Conservation (phyloP, 2,888 invertebrate genomes). For the Yponomeuta evonymella region DNA sequence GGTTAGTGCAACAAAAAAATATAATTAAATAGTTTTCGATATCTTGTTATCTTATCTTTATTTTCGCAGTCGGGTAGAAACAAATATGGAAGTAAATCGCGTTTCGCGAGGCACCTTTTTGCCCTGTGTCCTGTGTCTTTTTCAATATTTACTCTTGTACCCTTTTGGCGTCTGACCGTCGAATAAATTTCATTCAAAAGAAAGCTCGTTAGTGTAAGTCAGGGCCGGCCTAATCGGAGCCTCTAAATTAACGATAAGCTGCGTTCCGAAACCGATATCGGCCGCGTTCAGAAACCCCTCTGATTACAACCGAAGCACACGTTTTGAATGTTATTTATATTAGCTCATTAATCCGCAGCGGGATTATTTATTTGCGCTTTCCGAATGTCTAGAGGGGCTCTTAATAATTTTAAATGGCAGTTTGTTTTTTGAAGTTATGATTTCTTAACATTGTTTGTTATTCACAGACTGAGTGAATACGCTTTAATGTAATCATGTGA, state of each 20-base stretch:
- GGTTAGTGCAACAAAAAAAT: too few relatives aligned
- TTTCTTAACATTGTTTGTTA: neutral
- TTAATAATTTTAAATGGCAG: constrained; percentile 12
- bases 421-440: constrained; percentile 14
- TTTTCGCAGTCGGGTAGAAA: neutral
- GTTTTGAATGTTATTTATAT: constrained; percentile 52
- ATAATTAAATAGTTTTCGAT: too few relatives aligned
- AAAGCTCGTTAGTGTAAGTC: constrained; percentile 71
- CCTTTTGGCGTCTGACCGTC: neutral
- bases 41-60: too few relatives aligned
- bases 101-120: neutral
- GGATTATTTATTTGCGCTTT: constrained; percentile 16
- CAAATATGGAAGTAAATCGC: neutral
- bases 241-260: constrained; percentile 74
- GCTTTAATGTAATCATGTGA: neutral
- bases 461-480: neutral
- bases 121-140: neutral
- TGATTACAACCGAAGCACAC: constrained; percentile 59
- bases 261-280: constrained; percentile 61
- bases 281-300: constrained; percentile 58
- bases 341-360: constrained; percentile 33
- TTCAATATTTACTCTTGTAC: neutral
- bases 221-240: constrained; percentile 62
- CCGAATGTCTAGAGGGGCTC: constrained; percentile 10
- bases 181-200: constrained; percentile 53